These are phyloP conservation scores for Todiramphus chloris DNA, from an alignment of 2,113 vertebrate genomes.

Conservation along the genomic window DNA sequence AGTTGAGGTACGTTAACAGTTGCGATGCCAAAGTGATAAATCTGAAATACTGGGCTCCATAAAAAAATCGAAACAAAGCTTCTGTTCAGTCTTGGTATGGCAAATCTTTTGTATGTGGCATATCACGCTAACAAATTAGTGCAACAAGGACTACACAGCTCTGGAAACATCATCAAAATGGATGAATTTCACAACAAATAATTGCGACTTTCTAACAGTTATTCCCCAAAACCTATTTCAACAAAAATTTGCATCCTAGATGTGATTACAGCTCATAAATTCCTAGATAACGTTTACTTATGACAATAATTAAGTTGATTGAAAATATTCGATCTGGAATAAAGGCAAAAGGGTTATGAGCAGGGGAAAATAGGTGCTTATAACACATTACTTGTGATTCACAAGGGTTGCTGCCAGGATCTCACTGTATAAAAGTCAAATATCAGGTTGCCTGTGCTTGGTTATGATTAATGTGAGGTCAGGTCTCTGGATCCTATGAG, in stretches of 20 bases:
- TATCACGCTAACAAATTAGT: not conserved
- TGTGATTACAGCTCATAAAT: not conserved
- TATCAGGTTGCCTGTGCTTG: not conserved
- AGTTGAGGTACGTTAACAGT: not conserved
- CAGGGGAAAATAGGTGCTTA: not conserved
- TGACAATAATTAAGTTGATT: not conserved
- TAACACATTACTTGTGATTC: not conserved
- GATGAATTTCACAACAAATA: not conserved
- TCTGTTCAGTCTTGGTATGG: not conserved
- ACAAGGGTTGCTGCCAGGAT: constrained; percentile 9
- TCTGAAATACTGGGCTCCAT: not conserved
- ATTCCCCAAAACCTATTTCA: not conserved
- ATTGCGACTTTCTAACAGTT: not conserved
- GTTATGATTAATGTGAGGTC: not conserved
- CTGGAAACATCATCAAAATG: not conserved
- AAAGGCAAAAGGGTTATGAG: not conserved
- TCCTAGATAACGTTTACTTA: not conserved
- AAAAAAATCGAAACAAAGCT: not conserved
- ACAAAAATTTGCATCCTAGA: not conserved
- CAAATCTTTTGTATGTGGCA: not conserved
- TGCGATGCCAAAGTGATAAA: not conserved
- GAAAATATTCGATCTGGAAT: not conserved
- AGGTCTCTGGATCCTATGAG: not conserved
- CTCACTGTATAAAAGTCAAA: not conserved
- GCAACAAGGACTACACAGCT: not conserved